Percentiles rank a stretch among this genome's conserved stretches.
Conservation (phyloP, 2,888 invertebrate species). For the Apamea epomidion region DNA sequence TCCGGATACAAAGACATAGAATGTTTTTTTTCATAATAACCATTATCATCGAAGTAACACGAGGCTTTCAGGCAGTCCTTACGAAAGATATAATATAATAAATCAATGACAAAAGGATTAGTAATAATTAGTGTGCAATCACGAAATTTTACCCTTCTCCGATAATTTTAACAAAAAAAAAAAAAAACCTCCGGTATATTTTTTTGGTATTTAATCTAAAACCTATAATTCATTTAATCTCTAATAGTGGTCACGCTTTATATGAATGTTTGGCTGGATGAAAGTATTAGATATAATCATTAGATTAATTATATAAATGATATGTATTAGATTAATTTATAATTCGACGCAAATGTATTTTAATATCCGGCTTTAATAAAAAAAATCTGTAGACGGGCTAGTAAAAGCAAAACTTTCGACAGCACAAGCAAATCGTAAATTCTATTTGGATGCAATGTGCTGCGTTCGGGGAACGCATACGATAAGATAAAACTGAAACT, state of each 20-base stretch:
- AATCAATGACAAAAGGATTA: conserved; percentile 23
- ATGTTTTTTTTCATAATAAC: background rate
- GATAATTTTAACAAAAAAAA: too few species aligned
- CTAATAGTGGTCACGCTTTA: background rate
- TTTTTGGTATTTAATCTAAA: conserved; percentile 23
- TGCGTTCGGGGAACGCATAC: background rate
- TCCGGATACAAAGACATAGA: conserved; percentile 9
- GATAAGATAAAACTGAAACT: background rate
- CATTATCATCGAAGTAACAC: conserved; percentile 2
- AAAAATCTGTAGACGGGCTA: conserved; percentile 4
- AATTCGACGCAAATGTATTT: background rate
- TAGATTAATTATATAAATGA: too few species aligned
- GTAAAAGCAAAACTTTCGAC: conserved; percentile 21
- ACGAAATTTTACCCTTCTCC: too few species aligned
- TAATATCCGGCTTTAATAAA: background rate
- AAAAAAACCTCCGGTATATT: conserved; percentile 2
- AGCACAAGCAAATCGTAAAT: conserved; percentile 31
- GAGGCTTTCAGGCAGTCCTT: background rate
- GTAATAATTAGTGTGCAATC: conserved; percentile 24
- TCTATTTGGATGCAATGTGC: conserved; percentile 10
- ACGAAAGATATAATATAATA: background rate
- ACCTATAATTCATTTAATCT: conserved; percentile 11
- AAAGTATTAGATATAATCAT: too few species aligned
- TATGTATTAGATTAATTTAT: background rate
- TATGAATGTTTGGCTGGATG: background rate